Base-by-base conservation (phyloP, 2,113 vertebrate species). In the Paralichthys olivaceus region DNA sequence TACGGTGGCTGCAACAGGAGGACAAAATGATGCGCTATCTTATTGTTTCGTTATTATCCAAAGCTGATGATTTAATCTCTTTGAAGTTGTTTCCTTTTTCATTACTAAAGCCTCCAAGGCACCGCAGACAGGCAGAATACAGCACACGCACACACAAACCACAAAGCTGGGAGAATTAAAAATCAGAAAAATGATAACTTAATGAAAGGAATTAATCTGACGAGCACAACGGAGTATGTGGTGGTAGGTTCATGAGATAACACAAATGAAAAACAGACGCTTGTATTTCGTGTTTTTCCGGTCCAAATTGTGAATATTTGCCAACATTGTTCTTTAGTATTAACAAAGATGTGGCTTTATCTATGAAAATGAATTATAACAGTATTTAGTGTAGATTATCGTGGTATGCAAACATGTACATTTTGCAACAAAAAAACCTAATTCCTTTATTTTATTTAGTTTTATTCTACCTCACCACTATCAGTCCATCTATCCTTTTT, bases 11-110 rank as follows among this genome's bases (percentile, higher is more conserved):
- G 34, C 65, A 72, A 75, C 56, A 71, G 66, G 29, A 74, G 43
- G 26, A 64, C 19, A 72, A 84, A 80, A 84, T 80, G 45, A 81
- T 75, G 79, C 58, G 70, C 75, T 83, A 81, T 79, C 51, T 82
- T 74, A 88, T 88, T 90, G 84, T 93, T 93, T 85, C 47, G 87
- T 86, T 89, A 90, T 90, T 89, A 89, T 90, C 89, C 75, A 61
- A 84, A 84, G 84, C 79, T 86, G 91, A 91, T 90, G 88, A 90
- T 79, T 87, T 92, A 85, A 92, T 91, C 89, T 93, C 83, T 92
- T 91, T 93, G 89, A 94, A 90, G 84, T 85, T 72, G 68, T 86
- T 89, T 90, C 83, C 66, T 75, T 93, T 62, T 93, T 93, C 60
- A 93, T 93, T 89, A 88, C 75, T 73, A 87, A 90, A 78, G 62